Base-by-base conservation (phyloP, 1,140 invertebrate genomes). In the Cephus cinctus region DNA sequence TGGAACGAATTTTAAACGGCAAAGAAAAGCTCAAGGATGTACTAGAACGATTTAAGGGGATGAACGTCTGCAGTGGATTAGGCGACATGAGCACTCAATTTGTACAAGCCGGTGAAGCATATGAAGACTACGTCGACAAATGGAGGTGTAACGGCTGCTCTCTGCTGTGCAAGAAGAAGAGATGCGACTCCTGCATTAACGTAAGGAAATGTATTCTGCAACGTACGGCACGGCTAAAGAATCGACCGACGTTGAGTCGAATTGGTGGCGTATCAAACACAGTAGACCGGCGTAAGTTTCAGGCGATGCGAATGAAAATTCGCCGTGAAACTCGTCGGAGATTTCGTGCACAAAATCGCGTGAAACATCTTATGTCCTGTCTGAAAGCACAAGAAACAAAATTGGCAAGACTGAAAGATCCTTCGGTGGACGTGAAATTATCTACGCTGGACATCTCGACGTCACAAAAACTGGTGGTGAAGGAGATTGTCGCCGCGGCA, bases 401-500 rank as follows among this genome's bases (percentile, higher is more conserved):
- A n/a, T n/a, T n/a, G n/a, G n/a, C n/a, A n/a, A n/a, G n/a, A n/a
- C n/a, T n/a, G n/a, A n/a, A n/a, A n/a, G n/a, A n/a, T n/a, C n/a
- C n/a, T n/a, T n/a, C n/a, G n/a, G n/a, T n/a, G n/a, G n/a, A n/a
- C n/a, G n/a, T n/a, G n/a, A n/a, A n/a, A n/a, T n/a, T n/a, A n/a
- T n/a, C n/a, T n/a, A n/a, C n/a, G n/a, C n/a, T n/a, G n/a, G n/a
- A n/a, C n/a, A n/a, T n/a, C n/a, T n/a, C n/a, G n/a, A n/a, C n/a
- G n/a, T n/a, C n/a, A 30, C n/a, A 53, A 40, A 30, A 43, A 34
- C n/a, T 18, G 19, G 46, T 15, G 0, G 14, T 53, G 20, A n/a
- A 23, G 18, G 45, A 48, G 32, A 53, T 53, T 38, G 14, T 53
- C 3, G 19, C 41, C 16, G 35, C 38, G 23, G 25, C 52, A 27